Evolutionary conservation across 2,113 vertebrate species (phyloP).

Genomic region (Macrotis lagotis): DNA sequence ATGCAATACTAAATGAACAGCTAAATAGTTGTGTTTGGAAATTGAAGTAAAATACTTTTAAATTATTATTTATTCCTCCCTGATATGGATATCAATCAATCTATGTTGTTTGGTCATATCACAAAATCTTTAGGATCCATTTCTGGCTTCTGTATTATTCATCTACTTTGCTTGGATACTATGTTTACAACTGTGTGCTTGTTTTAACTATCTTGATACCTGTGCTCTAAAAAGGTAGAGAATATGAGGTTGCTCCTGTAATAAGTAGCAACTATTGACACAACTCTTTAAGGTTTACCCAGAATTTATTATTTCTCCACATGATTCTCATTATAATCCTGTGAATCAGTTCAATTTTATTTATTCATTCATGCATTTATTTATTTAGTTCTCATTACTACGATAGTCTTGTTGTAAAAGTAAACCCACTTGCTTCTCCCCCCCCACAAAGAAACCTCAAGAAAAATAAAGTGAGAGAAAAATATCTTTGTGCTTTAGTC

Average conservation of each 20-base stretch:
- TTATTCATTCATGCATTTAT: background rate
- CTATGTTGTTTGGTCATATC: background rate
- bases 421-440: too few species aligned
- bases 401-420: too few species aligned
- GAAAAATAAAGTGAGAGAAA: too few species aligned
- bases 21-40: background rate
- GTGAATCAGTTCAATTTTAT: background rate
- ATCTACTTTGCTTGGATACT: background rate
- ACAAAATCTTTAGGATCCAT: background rate
- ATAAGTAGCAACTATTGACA: background rate
- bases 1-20: background rate
- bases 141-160: background rate
- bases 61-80: background rate
- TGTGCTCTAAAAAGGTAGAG: background rate
- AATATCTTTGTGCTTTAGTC: too few species aligned
- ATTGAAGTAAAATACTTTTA: background rate
- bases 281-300: background rate
- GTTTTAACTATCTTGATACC: background rate
- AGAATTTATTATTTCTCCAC: background rate
- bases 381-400: too few species aligned
- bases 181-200: background rate
- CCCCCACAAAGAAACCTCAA: too few species aligned
- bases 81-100: background rate
- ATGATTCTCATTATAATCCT: background rate
- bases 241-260: background rate